Base-by-base conservation (phyloP, 1,140 invertebrate species). In the Piezodorus guildinii region DNA sequence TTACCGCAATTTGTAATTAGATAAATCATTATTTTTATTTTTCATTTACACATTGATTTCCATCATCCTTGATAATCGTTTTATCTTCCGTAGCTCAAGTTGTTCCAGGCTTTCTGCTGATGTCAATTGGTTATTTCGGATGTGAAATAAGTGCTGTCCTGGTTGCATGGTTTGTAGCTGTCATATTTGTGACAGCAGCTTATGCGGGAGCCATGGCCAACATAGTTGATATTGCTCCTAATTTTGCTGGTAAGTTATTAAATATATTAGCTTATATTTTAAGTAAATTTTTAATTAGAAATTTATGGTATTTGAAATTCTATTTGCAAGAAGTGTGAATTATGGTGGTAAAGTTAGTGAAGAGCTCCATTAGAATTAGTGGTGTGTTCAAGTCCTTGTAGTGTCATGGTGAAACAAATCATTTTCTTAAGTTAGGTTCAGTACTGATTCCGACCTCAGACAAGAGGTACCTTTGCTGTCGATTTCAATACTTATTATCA, bases 121-220 rank as follows among this genome's bases (percentile, higher is more conserved):
- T 84, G 16, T 69, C 80, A 16, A 83, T 87, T 67, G 81, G 82
- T n/a, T 85, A 85, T 67, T 74, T 85, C 30, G 82, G 83, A 65
- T 84, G 82, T 71, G 74, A 79, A 65, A 76, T 84, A 45, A 69
- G 75, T n/a, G 68, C 80, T 45, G 79, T 83, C 19, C 70, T 86
- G 58, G 70, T 82, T 12, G 73, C 84, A 43, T 86, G 84, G 84
- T 86, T 85, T 69, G 73, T 82, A 68, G 83, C 83, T 34, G 83
- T 87, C n/a, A 83, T 82, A 59, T 74, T 85, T 23, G 84, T 87
- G 67, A 86, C 84, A 49, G 83, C 85, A 43, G 80, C 83, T 1
- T 87, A 87, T 71, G 85, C 84, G 8, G 85, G 85, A 60, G 84
- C 85, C n/a, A 87, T 87, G 85, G 84, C 84, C 0, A 86, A 81